Conservation (phyloP, 2,113 vertebrate genomes). For the Seriola dumerili region DNA sequence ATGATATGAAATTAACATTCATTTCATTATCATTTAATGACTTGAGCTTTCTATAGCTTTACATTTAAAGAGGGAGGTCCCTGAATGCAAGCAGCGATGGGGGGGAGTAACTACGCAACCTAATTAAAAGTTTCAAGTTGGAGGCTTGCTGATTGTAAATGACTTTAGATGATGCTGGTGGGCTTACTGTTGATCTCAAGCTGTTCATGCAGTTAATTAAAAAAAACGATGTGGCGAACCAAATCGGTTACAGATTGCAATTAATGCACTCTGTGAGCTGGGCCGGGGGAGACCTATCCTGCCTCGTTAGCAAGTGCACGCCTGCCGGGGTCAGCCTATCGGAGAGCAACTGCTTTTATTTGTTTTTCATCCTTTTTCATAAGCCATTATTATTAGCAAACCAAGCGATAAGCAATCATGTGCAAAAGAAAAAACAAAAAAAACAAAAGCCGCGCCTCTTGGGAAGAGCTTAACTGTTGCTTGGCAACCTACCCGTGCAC, state of each 20-base stretch:
- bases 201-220: slow-evolving; percentile 85
- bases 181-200: slow-evolving; percentile 83
- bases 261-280: slow-evolving; percentile 73
- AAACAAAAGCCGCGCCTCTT: slow-evolving; percentile 46
- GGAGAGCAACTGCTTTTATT: slow-evolving; percentile 56
- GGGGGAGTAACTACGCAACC: slow-evolving; percentile 50
- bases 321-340: slow-evolving; percentile 66
- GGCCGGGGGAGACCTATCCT: slow-evolving; percentile 61
- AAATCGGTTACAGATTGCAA: slow-evolving; percentile 85
- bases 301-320: slow-evolving; percentile 71
- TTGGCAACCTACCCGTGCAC: slow-evolving; percentile 73
- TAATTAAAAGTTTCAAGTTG: slow-evolving; percentile 84
- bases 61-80: slow-evolving; percentile 25
- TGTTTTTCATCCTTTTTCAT: slow-evolving; percentile 67
- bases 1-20: slow-evolving; percentile 31
- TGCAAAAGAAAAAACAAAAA: slow-evolving; percentile 32
- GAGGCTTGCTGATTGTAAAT: slow-evolving; percentile 81
- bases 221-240: slow-evolving; percentile 75
- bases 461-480: slow-evolving; percentile 80
- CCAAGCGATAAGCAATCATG: slow-evolving; percentile 66
- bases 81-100: slow-evolving; percentile 23
- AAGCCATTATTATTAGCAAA: slow-evolving; percentile 80
- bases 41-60: slow-evolving; percentile 28
- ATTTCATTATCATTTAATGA: slow-evolving; percentile 51
- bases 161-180: slow-evolving; percentile 76